Evolutionary conservation across 2,888 invertebrate species (phyloP), one percentile per base, ranked within the genome.

Genomic region (Eupithecia inturbata): DNA sequence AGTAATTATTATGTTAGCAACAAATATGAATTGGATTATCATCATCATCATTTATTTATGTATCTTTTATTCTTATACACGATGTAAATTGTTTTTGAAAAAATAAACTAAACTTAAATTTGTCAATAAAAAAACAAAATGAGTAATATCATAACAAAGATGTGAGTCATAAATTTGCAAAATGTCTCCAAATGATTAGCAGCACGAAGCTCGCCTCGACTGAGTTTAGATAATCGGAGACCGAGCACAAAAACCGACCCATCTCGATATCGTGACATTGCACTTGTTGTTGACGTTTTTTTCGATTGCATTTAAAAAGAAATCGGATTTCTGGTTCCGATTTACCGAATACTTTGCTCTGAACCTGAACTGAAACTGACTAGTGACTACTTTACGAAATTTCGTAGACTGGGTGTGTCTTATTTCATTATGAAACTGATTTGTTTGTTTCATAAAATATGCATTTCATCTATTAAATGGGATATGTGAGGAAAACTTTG

Each of bases 201-300:
- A 67, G 64, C 68, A 19, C 75, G 66, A 63, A 68, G 70, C 75
- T 68, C 60, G 71, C 62, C 45, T 49, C 53, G 76, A 66, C 36
- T 74, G 53, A 12, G 70, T 69, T 71, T 70, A 73, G 77, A 72
- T 77, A 77, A 77, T 77, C 75, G 72, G 62, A 73, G 77, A 64
- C 77, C 64, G 72, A 10, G 19, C 75, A 73, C 68, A 71, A 73
- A 73, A 76, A 73, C 49, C 22, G 41, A 71, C 67, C 74, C 70
- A 73, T 73, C 78, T 74, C 73, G 74, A 74, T 73, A 70, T 75
- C 75, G 70, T 78, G 78, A 75, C 79, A 73, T 71, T 78, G 78
- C 74, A 69, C 72, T 77, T 69, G 71, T 68, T 71, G 67, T 53
- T 74, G 31, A 72, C 67, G 67, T 76, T 75, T 72, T 75, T 70